Evolutionary conservation across 2,797 vertebrate genomes (phyloP), one percentile per base, ranked within the genome.

Genomic region (Oreortyx pictus): DNA sequence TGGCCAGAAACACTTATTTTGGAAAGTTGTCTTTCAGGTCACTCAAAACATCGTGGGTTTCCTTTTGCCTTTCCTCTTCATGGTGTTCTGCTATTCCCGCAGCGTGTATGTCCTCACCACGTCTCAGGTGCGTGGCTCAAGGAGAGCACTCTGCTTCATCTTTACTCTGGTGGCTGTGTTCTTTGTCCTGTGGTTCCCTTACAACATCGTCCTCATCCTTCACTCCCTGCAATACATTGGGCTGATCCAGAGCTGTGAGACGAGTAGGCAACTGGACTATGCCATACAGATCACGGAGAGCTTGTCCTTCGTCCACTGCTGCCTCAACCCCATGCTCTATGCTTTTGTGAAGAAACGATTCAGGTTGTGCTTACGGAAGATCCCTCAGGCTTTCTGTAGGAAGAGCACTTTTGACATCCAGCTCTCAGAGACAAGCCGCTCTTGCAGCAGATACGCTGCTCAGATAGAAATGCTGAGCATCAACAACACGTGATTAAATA

Each of bases 141-240:
- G 88, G 77, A 93, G 93, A 86, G 95, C 96, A 14, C 72, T 97
- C 6, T 92, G 82, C 86, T 86, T 96, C 7, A 95, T 97, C 3
- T 17, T 89, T 1, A 9, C 90, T 11, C 93, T 98, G 61, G 97
- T 98, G 37, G 62, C 91, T 6, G 88, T 96, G 61, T 98, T 98
- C 92, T 98, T 98, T 29, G 14, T 97, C 73, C 91, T 98, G 27
- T 98, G 98, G 98, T 97, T 91, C 66, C 98, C 98, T 1, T 98
- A 98, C 92, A 98, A 97, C 4, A 2, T 98, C 11, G 95, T 96
- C 18, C 78, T 98, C 73, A 94, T 98, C 31, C 90, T 98, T 80
- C 97, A 97, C 91, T 96, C 97, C 3, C 72, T 98, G 64, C 97
- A 98, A 72, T 97, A 98, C 7, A 82, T 96, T 0, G 96, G 97